phyloP scores from a whole-genome alignment of 2,113 vertebrate species.

The Caranx ignobilis region DNA sequence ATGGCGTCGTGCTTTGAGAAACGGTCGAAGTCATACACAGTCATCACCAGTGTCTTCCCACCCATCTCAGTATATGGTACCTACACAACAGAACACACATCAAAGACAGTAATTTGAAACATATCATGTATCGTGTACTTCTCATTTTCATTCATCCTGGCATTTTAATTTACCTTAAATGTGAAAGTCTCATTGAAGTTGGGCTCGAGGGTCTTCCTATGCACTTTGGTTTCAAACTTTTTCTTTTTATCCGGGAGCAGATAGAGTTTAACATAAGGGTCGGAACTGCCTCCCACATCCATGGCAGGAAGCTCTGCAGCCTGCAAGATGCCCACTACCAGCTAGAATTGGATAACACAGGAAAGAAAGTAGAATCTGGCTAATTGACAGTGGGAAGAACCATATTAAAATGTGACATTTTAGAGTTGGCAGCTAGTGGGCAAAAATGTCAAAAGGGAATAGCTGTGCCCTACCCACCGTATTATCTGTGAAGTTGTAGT shows the following conservation, averaged over 20 bases:
- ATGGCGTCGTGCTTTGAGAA: conserved; percentile 98
- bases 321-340: conserved; percentile 87
- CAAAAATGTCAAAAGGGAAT: conserved; percentile 18
- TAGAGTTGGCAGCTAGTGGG: conserved; percentile 15
- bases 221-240: conserved; percentile 92
- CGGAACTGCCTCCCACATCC: conserved; percentile 92
- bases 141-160: not conserved
- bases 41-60: conserved; percentile 96
- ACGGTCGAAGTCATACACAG: conserved; percentile 95
- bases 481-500: conserved; percentile 97
- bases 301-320: conserved; percentile 89
- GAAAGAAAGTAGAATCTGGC: conserved; percentile 18
- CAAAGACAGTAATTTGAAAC: not conserved
- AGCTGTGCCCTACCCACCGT: conserved; percentile 85
- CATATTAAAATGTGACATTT: conserved; percentile 44
- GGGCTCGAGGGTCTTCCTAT: conserved; percentile 91
- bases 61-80: conserved; percentile 94
- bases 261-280: conserved; percentile 92
- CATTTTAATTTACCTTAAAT: conserved; percentile 86
- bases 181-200: conserved; percentile 90
- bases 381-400: conserved; percentile 18
- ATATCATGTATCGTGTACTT: not conserved
- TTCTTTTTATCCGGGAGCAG: conserved; percentile 92
- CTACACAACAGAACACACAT: conserved; percentile 68
- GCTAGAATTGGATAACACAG: conserved; percentile 59